Percentiles rank a stretch among this genome's conserved stretches.
phyloP scores from a whole-genome alignment of 2,888 invertebrate genomes.

The Cloeon dipterum region DNA sequence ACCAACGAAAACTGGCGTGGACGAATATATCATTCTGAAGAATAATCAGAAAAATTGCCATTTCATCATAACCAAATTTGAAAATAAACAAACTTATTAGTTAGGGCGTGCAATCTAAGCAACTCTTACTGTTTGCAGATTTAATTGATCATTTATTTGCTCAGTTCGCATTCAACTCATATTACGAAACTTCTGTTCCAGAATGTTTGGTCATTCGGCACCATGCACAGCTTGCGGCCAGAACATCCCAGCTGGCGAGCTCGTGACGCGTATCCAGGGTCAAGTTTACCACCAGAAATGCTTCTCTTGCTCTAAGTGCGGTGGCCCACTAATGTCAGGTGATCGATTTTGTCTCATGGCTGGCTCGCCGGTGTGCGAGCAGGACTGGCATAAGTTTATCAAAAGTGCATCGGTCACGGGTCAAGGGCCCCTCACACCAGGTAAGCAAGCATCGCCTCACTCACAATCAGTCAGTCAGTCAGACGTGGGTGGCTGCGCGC shows the following conservation, averaged over 20 bases:
- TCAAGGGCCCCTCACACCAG: not conserved
- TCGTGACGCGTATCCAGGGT: constrained; percentile 56
- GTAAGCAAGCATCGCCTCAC: not conserved
- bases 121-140: no score
- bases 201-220: constrained; percentile 77
- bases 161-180: no score
- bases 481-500: no score
- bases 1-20: no score
- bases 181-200: no score
- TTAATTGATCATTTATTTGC: no score
- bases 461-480: no score
- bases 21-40: no score
- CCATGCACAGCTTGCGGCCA: constrained; percentile 82
- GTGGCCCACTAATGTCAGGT: constrained; percentile 67
- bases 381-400: constrained; percentile 84
- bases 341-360: constrained; percentile 84
- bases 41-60: no score
- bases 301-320: constrained; percentile 87
- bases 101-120: no score
- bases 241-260: constrained; percentile 78
- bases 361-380: constrained; percentile 80
- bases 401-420: constrained; percentile 28
- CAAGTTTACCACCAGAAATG: constrained; percentile 88
- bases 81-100: no score
- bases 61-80: no score